Percentiles rank a stretch among this genome's conserved stretches.
These are phyloP conservation scores for Apeira syringaria DNA, from an alignment of 2,888 invertebrate species.

Conservation along the genomic window DNA sequence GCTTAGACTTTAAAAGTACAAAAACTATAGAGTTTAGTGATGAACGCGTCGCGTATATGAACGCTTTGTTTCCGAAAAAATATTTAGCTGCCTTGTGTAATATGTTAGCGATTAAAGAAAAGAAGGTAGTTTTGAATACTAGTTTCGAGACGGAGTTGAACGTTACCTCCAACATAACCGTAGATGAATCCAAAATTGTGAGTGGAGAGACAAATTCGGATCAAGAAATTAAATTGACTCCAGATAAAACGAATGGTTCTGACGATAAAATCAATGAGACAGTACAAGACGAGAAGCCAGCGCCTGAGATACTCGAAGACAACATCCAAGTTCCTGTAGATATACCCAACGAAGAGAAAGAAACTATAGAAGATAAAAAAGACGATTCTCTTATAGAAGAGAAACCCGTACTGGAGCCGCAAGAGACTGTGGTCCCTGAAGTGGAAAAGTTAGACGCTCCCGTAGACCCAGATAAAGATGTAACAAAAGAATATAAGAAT, in stretches of 20 bases:
- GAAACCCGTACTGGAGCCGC: conserved; percentile 43
- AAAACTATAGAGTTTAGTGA: conserved; percentile 76
- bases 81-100: conserved; percentile 92
- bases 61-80: conserved; percentile 85
- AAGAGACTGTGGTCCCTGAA: conserved; percentile 42
- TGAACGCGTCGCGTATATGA: conserved; percentile 82
- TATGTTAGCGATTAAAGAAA: conserved; percentile 86
- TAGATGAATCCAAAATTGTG: conserved; percentile 60
- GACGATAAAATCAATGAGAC: conserved; percentile 64
- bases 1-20: conserved; percentile 85
- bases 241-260: conserved; percentile 58
- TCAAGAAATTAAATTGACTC: conserved; percentile 59
- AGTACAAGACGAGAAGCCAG: conserved; percentile 53
- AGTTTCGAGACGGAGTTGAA: conserved; percentile 82
- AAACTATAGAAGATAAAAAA: conserved; percentile 47
- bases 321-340: conserved; percentile 48
- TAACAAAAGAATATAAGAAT: conserved; percentile 46
- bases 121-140: conserved; percentile 86
- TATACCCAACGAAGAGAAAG: conserved; percentile 55
- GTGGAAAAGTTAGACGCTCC: conserved; percentile 49
- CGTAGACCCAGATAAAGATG: conserved; percentile 54
- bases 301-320: conserved; percentile 49
- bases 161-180: conserved; percentile 71
- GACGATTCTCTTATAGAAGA: conserved; percentile 55
- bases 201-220: conserved; percentile 62